Percentiles rank a stretch among this genome's conserved stretches.
phyloP scores from a whole-genome alignment of 2,888 invertebrate species.

The Cantharis rustica region DNA sequence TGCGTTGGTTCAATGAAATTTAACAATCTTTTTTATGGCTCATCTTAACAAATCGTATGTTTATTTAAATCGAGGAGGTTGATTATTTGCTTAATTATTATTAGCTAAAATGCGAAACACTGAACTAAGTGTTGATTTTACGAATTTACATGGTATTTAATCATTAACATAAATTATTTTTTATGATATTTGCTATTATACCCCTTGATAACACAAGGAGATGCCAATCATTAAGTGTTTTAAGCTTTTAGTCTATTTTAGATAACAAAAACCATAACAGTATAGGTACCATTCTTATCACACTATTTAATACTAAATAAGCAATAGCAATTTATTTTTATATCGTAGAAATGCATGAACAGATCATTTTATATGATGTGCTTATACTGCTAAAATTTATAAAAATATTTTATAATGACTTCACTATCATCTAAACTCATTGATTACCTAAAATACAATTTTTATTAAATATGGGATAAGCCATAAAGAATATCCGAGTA shows the following conservation, averaged over 20 bases:
- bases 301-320: neutral
- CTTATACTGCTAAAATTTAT: neutral
- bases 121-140: no score
- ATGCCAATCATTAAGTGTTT: no score
- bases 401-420: neutral
- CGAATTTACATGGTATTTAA: no score
- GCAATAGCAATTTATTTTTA: neutral
- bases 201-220: no score
- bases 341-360: neutral
- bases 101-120: no score
- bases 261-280: neutral
- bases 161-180: no score
- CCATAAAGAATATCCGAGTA: neutral
- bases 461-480: neutral
- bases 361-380: neutral
- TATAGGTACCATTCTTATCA: neutral
- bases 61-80: no score
- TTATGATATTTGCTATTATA: no score
- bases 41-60: no score
- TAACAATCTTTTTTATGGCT: no score
- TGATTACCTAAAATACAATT: neutral
- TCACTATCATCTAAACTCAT: neutral
- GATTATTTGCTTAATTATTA: no score
- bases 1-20: no score
- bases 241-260: neutral